Conservation (phyloP, 2,797 vertebrate species). For the Anguilla obscura region DNA sequence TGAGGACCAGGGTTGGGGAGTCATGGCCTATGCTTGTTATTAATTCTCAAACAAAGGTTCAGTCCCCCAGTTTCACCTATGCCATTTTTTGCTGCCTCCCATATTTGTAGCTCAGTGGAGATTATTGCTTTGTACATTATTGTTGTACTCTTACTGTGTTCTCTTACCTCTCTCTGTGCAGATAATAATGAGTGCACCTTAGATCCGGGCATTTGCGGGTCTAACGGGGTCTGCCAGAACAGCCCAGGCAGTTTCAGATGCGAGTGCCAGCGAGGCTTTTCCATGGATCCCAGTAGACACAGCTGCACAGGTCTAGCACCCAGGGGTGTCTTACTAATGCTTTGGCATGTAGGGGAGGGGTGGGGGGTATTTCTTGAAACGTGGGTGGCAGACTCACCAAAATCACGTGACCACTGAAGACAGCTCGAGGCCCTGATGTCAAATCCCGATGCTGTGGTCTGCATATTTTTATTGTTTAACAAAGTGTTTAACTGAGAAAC, state of each 20-base stretch:
- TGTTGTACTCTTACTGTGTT: not conserved
- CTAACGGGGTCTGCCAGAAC: slow-evolving; percentile 94
- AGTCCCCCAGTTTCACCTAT: no score
- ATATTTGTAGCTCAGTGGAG: no score
- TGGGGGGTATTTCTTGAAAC: not conserved
- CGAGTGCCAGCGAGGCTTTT: slow-evolving; percentile 93
- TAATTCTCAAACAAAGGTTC: no score
- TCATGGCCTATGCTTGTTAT: no score
- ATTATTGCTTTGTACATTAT: not conserved
- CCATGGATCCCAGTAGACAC: slow-evolving; percentile 82
- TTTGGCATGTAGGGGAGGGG: not conserved
- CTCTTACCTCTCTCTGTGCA: slow-evolving; percentile 57
- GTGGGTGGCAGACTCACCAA: not conserved
- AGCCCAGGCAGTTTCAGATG: slow-evolving; percentile 95
- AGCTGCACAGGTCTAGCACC: slow-evolving; percentile 85
- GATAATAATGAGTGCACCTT: slow-evolving; percentile 94
- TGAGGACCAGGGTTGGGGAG: no score
- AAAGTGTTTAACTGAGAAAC: not conserved
- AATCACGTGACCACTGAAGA: not conserved
- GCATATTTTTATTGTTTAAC: not conserved
- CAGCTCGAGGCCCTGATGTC: not conserved
- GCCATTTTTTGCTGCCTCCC: no score
- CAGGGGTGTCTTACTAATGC: not conserved
- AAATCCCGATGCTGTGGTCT: not conserved
- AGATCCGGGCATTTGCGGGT: slow-evolving; percentile 87